phyloP scores from a whole-genome alignment of 2,113 vertebrate genomes.

The Oreochromis spilurus region DNA sequence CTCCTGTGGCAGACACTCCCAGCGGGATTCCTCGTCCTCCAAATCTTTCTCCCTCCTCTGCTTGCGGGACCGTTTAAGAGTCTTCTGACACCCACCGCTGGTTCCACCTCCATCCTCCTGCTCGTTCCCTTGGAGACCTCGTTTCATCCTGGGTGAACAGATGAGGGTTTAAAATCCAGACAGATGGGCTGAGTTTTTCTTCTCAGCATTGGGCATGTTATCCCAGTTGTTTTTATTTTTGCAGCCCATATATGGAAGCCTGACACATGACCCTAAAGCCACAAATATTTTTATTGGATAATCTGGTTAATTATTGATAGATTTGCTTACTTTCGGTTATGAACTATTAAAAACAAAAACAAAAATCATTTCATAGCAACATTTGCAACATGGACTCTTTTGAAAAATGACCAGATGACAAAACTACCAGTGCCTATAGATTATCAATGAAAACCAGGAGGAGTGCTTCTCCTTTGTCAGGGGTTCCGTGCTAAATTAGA shows the following conservation, averaged over 20 bases:
- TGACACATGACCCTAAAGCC: not conserved
- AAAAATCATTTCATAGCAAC: not conserved
- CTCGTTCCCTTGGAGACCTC: conserved; percentile 70
- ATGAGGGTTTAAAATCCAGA: not conserved
- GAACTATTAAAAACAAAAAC: not conserved
- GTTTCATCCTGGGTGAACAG: conserved; percentile 81
- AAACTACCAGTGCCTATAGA: not conserved
- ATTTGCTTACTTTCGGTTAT: not conserved
- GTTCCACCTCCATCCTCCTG: conserved; percentile 67
- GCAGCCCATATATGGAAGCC: not conserved
- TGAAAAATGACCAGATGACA: not conserved
- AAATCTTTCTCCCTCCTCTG: conserved; percentile 23
- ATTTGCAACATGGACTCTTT: too few relatives aligned
- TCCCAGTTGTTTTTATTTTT: not conserved
- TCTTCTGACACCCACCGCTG: conserved; percentile 55
- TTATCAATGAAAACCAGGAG: not conserved
- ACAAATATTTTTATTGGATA: not conserved
- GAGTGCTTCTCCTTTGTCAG: not conserved
- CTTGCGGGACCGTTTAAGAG: conserved; percentile 71
- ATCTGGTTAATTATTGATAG: not conserved
- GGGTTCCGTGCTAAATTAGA: not conserved
- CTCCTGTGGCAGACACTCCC: conserved; percentile 87
- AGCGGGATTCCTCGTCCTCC: conserved; percentile 54
- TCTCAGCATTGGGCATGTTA: not conserved
- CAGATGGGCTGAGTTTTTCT: not conserved